Evolutionary conservation across 2,888 invertebrate species (phyloP).

Genomic region (Ichneumon xanthorius): DNA sequence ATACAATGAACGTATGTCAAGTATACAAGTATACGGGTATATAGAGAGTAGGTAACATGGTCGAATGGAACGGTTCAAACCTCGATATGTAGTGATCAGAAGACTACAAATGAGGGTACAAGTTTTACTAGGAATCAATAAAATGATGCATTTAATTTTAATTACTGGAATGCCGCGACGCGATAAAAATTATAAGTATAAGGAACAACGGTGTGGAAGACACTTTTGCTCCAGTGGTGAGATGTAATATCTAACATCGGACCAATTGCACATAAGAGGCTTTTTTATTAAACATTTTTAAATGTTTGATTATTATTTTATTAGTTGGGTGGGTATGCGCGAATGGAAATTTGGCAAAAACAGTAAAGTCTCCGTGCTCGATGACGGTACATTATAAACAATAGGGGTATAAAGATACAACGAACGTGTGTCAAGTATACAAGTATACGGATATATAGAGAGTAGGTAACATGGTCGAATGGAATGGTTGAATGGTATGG

Average conservation of each 20-base stretch:
- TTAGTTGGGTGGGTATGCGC: too few species aligned
- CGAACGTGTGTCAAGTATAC: background rate
- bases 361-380: too few species aligned
- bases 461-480: constrained; percentile 72
- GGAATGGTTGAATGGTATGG: constrained; percentile 80
- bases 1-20: background rate
- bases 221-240: too few species aligned
- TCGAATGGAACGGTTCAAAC: constrained; percentile 71
- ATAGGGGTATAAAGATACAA: background rate
- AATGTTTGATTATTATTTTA: too few species aligned
- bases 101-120: constrained; percentile 22
- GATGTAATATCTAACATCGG: too few species aligned
- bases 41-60: constrained; percentile 67
- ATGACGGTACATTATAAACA: background rate
- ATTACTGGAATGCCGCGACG: background rate
- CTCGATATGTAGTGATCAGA: constrained; percentile 39
- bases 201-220: background rate
- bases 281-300: too few species aligned
- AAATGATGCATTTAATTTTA: background rate
- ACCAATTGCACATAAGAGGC: too few species aligned
- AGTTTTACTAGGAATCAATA: background rate
- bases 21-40: too few species aligned
- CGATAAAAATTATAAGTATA: background rate
- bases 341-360: too few species aligned
- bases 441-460: constrained; percentile 66